Evolutionary conservation across 2,888 invertebrate genomes (phyloP).

Genomic region (Pheosia tremula): DNA sequence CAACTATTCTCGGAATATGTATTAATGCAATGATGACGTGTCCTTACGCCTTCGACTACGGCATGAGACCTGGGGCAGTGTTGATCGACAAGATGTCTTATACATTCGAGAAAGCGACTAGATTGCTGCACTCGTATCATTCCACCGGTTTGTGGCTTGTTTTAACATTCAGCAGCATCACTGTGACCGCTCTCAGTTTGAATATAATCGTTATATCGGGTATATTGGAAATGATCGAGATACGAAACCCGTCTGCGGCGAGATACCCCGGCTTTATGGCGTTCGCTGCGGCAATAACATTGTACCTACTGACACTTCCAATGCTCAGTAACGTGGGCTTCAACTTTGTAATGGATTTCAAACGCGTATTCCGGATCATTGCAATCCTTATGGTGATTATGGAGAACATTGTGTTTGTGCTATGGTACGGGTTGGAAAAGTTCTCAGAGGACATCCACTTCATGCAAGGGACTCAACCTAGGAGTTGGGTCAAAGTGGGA

Average conservation of each 20-base stretch:
- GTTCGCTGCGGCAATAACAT: constrained; percentile 33
- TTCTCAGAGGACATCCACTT: constrained; percentile 78
- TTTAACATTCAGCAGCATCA: constrained; percentile 50
- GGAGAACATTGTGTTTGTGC: constrained; percentile 62
- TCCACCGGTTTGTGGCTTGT: constrained; percentile 53
- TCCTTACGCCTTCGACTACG: constrained; percentile 59
- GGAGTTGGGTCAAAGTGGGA: constrained; percentile 52
- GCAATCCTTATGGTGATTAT: constrained; percentile 48
- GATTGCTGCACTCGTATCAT: constrained; percentile 56
- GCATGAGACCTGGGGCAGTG: constrained; percentile 37
- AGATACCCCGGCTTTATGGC: constrained; percentile 57
- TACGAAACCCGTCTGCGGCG: constrained; percentile 41
- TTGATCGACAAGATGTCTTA: constrained; percentile 44
- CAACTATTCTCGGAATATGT: constrained; percentile 47
- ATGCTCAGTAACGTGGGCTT: constrained; percentile 52
- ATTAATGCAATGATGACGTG: constrained; percentile 63
- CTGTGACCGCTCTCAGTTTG: constrained; percentile 47
- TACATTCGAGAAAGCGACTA: constrained; percentile 64
- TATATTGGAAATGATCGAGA: constrained; percentile 51
- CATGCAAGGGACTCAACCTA: constrained; percentile 72
- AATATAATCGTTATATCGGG: constrained; percentile 50
- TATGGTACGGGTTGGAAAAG: constrained; percentile 66
- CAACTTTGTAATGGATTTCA: constrained; percentile 41
- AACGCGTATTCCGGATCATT: constrained; percentile 39
- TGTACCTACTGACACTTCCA: constrained; percentile 61